Base-by-base conservation (phyloP, 1,140 invertebrate species). In the Tetragonula clypearis region DNA sequence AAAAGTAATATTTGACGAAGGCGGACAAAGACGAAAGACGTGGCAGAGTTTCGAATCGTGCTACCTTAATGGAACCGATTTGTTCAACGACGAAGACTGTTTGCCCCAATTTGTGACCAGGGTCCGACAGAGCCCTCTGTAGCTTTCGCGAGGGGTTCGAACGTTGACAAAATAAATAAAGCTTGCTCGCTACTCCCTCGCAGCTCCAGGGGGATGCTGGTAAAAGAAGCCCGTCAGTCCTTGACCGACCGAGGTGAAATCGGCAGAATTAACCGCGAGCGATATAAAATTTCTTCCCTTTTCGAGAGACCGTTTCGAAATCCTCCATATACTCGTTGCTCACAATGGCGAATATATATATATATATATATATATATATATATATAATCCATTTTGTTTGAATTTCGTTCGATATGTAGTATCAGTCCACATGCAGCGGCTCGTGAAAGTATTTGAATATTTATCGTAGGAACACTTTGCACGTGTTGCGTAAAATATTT, bases 121-220 rank as follows among this genome's bases (percentile, higher is more conserved):
- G 21, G 35, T 23, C n/a, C 35, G 23, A 23, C 12, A 65, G 75
- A n/a, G 77, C 77, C 74, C 72, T 68, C 14, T 23, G 58, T 49
- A 30, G 15, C 74, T 76, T 58, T 58, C 68, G 11, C 49, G 23
- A 30, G 56, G 77, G 78, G 68, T 86, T 86, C 81, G 88, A 89
- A 89, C 79, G 81, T 66, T 82, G 85, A 58, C 53, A 79, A 89
- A 86, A 89, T 89, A 89, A 89, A 89, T 89, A 89, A 89, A 89
- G 69, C 81, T 87, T 65, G 19, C 49, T 49, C 69, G 78, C 23
- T 65, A 58, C 35, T 78, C 66, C 80, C 17, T 53, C 21, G n/a
- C 72, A 58, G 55, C 41, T 49, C 41, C 8, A 49, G 6, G 41
- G 41, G 41, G 41, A 49, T 49, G 6, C 41, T 49, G 41, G 41